A percentile compares a stretch with the other conserved stretches of the same genome.
Evolutionary conservation across 2,888 invertebrate genomes (phyloP).

Genomic region (Adineta ricciae): DNA sequence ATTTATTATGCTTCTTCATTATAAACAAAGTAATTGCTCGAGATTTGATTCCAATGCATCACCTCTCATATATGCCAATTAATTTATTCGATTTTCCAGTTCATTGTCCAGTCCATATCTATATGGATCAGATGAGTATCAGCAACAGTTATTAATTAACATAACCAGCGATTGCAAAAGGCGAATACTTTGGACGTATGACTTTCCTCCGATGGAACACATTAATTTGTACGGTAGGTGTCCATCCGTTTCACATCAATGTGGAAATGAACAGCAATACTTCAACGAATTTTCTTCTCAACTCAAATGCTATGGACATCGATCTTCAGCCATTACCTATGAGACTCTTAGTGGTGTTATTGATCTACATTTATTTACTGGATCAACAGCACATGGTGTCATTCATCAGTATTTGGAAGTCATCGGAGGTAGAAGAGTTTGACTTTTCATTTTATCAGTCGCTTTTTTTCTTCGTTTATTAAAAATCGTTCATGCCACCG

Average conservation of each 20-base stretch:
- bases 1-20: too few species aligned
- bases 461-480: neutral
- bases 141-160: slow-evolving; percentile 52
- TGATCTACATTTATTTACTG: slow-evolving; percentile 39
- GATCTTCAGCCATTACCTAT: slow-evolving; percentile 56
- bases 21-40: too few species aligned
- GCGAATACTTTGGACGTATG: slow-evolving; percentile 24
- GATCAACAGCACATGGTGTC: slow-evolving; percentile 37
- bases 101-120: slow-evolving; percentile 57
- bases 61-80: too few species aligned
- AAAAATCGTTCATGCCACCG: slow-evolving; percentile 41
- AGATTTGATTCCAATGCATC: too few species aligned
- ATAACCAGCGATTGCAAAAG: neutral
- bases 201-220: slow-evolving; percentile 24
- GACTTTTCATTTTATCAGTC: rapidly evolving
- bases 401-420: slow-evolving; percentile 39
- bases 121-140: slow-evolving; percentile 68
- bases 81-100: too few species aligned
- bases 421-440: slow-evolving; percentile 36
- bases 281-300: neutral
- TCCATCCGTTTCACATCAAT: slow-evolving; percentile 21
- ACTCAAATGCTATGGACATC: slow-evolving; percentile 59
- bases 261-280: neutral
- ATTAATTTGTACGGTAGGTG: slow-evolving; percentile 22
- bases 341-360: slow-evolving; percentile 40